Evolutionary conservation across 2,797 vertebrate genomes (phyloP).

Genomic region (Pseudochromis fuscus): DNA sequence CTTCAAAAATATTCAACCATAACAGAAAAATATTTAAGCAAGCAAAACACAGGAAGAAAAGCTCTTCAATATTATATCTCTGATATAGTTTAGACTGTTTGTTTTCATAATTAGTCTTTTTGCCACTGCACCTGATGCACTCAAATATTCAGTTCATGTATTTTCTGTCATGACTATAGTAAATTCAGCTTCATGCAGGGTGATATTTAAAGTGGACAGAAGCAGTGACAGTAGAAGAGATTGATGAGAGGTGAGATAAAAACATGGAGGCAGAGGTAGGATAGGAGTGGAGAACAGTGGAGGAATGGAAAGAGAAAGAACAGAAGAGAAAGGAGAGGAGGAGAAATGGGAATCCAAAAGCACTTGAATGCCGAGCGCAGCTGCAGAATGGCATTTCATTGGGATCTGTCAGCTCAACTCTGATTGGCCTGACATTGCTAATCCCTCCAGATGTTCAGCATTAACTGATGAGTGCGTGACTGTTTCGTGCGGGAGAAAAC

Average conservation of each 20-base stretch:
- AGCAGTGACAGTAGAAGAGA: background rate
- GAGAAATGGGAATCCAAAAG: conserved; percentile 77
- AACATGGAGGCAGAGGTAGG: background rate
- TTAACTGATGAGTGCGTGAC: conserved; percentile 87
- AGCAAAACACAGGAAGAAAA: background rate
- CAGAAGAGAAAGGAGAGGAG: conserved; percentile 39
- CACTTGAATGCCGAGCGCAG: conserved; percentile 87
- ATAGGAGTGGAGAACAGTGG: conserved; percentile 2
- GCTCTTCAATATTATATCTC: background rate
- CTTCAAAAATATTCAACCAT: background rate
- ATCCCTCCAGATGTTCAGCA: conserved; percentile 88
- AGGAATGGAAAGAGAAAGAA: conserved; percentile 31
- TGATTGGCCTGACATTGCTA: conserved; percentile 83
- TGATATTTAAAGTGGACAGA: background rate
- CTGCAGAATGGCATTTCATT: conserved; percentile 86
- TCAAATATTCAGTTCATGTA: no score
- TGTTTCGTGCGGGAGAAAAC: conserved; percentile 67
- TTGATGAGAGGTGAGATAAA: background rate
- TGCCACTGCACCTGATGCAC: background rate
- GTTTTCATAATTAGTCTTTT: no score
- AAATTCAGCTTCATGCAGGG: background rate
- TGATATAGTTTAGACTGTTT: no score
- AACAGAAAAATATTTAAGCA: background rate
- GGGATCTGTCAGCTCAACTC: conserved; percentile 85
- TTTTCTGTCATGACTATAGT: no score